Percentiles rank a stretch among this genome's conserved stretches.
Conservation (phyloP, 2,797 vertebrate genomes). For the Psittacula derbiana region DNA sequence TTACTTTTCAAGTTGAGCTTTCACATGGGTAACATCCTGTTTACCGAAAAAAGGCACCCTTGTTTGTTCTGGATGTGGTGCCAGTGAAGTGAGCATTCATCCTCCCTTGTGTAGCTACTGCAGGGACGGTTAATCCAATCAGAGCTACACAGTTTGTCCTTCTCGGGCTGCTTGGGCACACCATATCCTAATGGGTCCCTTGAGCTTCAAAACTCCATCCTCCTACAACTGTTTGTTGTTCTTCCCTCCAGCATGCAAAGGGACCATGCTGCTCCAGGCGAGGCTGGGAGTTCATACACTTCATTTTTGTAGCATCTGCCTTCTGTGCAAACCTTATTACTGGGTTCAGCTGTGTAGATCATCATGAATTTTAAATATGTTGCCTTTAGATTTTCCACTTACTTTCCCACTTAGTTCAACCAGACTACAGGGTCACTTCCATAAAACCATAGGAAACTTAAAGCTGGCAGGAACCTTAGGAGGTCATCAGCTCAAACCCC, state of each 20-base stretch:
- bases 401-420: not conserved
- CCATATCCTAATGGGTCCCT: not conserved
- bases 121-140: not conserved
- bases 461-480: not conserved
- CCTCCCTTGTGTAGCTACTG: not conserved
- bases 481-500: not conserved
- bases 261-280: not conserved
- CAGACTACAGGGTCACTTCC: not conserved
- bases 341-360: not conserved
- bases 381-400: not conserved
- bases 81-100: not conserved
- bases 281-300: not conserved
- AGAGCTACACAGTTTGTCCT: not conserved
- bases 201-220: not conserved
- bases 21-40: slow-evolving; percentile 37
- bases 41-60: not conserved
- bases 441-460: not conserved
- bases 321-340: not conserved
- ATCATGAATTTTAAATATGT: fast-evolving
- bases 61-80: slow-evolving; percentile 13
- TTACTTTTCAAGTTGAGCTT: not conserved
- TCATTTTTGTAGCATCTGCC: not conserved
- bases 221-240: not conserved
- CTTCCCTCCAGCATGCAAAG: not conserved
- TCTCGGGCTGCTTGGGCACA: not conserved